Percentiles rank a stretch among this genome's conserved stretches.
phyloP scores from a whole-genome alignment of 2,888 invertebrate species.

The Villa cingulata region DNA sequence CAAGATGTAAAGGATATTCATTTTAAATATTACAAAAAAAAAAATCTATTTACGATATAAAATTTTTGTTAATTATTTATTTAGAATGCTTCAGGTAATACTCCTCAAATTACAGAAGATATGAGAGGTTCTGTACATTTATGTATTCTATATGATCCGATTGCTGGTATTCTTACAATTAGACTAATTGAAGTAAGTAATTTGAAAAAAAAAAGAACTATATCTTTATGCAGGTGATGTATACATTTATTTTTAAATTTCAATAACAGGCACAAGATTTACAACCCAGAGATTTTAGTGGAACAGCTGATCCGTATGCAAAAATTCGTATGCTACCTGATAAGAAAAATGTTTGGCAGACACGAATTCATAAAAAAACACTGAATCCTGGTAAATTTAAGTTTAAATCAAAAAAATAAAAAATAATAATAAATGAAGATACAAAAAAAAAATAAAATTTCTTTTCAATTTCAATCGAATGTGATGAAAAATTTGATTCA shows the following conservation, averaged over 20 bases:
- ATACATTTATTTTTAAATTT: too few relatives aligned
- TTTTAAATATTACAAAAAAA: slow-evolving; percentile 4
- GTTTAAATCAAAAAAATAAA: too few relatives aligned
- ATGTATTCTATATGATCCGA: slow-evolving; percentile 46
- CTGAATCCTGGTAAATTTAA: slow-evolving; percentile 47
- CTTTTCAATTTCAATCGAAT: background rate
- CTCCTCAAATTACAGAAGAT: slow-evolving; percentile 34
- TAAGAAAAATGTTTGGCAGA: slow-evolving; percentile 47
- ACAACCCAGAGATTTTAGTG: slow-evolving; percentile 44
- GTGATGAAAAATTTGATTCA: background rate
- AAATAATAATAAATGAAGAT: too few relatives aligned
- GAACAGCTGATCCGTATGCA: slow-evolving; percentile 52
- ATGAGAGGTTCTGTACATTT: slow-evolving; percentile 49
- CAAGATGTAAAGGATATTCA: slow-evolving; percentile 33
- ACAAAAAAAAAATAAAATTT: background rate
- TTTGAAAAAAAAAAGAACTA: too few relatives aligned
- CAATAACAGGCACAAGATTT: slow-evolving; percentile 40
- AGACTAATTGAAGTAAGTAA: slow-evolving; percentile 47
- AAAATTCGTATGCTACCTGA: slow-evolving; percentile 48
- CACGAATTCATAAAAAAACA: slow-evolving; percentile 49
- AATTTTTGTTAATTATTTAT: background rate
- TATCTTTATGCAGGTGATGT: background rate
- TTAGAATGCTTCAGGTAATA: slow-evolving; percentile 26
- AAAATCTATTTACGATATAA: background rate
- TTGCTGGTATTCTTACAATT: slow-evolving; percentile 48